phyloP scores from a whole-genome alignment of 2,797 vertebrate genomes.

The Gadopsis marmoratus region DNA sequence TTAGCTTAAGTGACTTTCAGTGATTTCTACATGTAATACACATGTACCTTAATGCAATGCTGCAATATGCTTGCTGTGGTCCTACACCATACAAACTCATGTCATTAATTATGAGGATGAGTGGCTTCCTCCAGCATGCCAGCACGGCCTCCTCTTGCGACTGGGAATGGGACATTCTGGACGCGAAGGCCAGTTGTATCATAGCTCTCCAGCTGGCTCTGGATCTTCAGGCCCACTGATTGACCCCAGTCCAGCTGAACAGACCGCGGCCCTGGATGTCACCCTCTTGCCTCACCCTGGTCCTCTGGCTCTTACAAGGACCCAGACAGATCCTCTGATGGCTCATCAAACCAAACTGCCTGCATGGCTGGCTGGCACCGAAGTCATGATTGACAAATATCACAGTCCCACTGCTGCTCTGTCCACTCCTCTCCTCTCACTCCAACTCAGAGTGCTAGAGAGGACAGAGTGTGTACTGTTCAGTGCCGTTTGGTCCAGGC shows the following conservation, averaged over 20 bases:
- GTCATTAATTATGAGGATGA: slow-evolving; percentile 79
- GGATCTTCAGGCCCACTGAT: slow-evolving; percentile 66
- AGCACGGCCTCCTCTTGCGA: slow-evolving; percentile 67
- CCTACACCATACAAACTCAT: slow-evolving; percentile 46
- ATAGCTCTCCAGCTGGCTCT: slow-evolving; percentile 81
- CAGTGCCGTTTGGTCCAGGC: slow-evolving; percentile 37
- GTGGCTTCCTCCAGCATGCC: slow-evolving; percentile 63
- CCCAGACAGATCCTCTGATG: slow-evolving; percentile 77
- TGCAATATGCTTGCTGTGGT: slow-evolving; percentile 58
- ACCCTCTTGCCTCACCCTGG: slow-evolving; percentile 52
- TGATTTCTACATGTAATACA: slow-evolving; percentile 4
- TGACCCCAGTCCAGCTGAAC: slow-evolving; percentile 80
- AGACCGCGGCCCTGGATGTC: slow-evolving; percentile 71
- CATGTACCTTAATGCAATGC: slow-evolving; percentile 27
- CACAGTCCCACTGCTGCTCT: slow-evolving; percentile 45
- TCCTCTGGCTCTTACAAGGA: slow-evolving; percentile 67
- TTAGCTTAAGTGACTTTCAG: slow-evolving; percentile 19
- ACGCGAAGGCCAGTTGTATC: slow-evolving; percentile 76
- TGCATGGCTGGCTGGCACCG: slow-evolving; percentile 55
- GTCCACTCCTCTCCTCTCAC: slow-evolving; percentile 30
- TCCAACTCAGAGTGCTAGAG: slow-evolving; percentile 34
- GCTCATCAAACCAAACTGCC: slow-evolving; percentile 80
- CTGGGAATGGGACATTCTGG: slow-evolving; percentile 77
- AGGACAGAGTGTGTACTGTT: slow-evolving; percentile 32
- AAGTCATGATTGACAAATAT: slow-evolving; percentile 77